A percentile compares a stretch with the other conserved stretches of the same genome.
Evolutionary conservation across 1,140 invertebrate species (phyloP).

Genomic region (Streblospio benedicti): DNA sequence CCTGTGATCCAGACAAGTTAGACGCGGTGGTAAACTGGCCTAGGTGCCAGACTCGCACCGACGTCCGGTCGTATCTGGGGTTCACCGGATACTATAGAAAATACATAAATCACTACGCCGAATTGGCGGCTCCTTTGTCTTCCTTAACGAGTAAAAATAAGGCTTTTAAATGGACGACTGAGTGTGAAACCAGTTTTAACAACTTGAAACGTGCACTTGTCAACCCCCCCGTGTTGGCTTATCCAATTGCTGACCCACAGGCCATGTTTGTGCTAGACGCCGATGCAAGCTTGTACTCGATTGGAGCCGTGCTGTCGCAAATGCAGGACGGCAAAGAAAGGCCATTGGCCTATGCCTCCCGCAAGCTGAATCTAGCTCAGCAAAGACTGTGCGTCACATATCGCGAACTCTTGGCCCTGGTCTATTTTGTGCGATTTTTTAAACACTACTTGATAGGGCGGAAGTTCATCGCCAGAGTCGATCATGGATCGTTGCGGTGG

Average conservation of each 20-base stretch:
- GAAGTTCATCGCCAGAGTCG: constrained; percentile 22
- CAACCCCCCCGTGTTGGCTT: constrained; percentile 12
- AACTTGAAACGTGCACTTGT: constrained; percentile 1
- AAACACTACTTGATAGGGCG: constrained; percentile 23
- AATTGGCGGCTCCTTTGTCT: constrained; percentile 4
- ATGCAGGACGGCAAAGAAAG: constrained; percentile 27
- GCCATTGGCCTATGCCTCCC: too few relatives aligned
- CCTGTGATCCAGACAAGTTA: constrained; percentile 33
- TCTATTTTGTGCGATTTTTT: constrained; percentile 20
- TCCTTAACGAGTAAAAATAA: constrained; percentile 6
- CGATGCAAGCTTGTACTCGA: constrained; percentile 44
- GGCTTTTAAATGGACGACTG: neutral
- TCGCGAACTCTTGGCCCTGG: constrained; percentile 24
- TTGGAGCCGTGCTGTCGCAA: constrained; percentile 46
- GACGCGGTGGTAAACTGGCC: constrained; percentile 38
- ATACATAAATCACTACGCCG: constrained; percentile 31
- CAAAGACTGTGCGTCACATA: constrained; percentile 19
- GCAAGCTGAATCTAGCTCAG: constrained; percentile 15
- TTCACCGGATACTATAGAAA: constrained; percentile 42
- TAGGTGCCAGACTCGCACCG: constrained; percentile 31
- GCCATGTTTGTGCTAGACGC: constrained; percentile 41
- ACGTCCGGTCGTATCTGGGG: constrained; percentile 37
- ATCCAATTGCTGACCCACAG: constrained; percentile 31
- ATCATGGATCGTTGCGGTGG: constrained; percentile 29
- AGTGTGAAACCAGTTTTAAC: constrained; percentile 9